Conservation (phyloP, 1,140 invertebrate genomes). For the Gryllus bimaculatus region DNA sequence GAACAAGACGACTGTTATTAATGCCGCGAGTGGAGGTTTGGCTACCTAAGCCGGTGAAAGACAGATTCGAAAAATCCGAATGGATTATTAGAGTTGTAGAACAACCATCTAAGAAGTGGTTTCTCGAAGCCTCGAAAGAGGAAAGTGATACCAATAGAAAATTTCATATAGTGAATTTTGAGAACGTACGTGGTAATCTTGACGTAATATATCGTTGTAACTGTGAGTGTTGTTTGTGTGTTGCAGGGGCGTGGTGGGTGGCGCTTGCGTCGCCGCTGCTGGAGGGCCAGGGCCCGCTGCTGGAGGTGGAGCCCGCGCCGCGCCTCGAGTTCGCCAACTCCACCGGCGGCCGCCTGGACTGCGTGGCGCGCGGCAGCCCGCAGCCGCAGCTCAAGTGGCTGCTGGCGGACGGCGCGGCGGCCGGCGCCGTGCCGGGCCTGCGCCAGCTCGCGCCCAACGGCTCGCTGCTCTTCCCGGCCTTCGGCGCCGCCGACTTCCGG, state of each 20-base stretch:
- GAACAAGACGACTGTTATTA: too few species aligned
- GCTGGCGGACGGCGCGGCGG: slow-evolving; percentile 30
- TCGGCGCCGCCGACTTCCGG: slow-evolving; percentile 34
- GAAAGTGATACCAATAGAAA: too few species aligned
- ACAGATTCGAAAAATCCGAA: too few species aligned
- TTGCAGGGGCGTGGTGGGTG: slow-evolving; percentile 9
- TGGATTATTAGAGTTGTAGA: too few species aligned
- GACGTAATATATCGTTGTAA: not conserved
- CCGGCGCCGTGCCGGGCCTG: slow-evolving; percentile 32
- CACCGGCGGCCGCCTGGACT: slow-evolving; percentile 31
- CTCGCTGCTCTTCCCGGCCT: slow-evolving; percentile 38
- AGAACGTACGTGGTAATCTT: too few species aligned
- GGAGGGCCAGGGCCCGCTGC: slow-evolving; percentile 32
- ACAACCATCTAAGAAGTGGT: too few species aligned
- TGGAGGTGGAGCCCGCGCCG: slow-evolving; percentile 34
- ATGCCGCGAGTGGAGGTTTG: too few species aligned
- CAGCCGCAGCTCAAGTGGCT: slow-evolving; percentile 32
- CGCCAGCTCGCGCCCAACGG: slow-evolving; percentile 33
- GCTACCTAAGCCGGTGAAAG: too few species aligned
- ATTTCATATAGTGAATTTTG: too few species aligned
- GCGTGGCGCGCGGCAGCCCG: slow-evolving; percentile 34
- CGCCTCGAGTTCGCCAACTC: slow-evolving; percentile 36
- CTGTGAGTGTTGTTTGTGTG: not conserved
- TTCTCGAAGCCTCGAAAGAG: too few species aligned
- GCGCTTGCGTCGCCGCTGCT: slow-evolving; percentile 21